phyloP scores from a whole-genome alignment of 2,113 vertebrate species.

The Prunella fulvescens region DNA sequence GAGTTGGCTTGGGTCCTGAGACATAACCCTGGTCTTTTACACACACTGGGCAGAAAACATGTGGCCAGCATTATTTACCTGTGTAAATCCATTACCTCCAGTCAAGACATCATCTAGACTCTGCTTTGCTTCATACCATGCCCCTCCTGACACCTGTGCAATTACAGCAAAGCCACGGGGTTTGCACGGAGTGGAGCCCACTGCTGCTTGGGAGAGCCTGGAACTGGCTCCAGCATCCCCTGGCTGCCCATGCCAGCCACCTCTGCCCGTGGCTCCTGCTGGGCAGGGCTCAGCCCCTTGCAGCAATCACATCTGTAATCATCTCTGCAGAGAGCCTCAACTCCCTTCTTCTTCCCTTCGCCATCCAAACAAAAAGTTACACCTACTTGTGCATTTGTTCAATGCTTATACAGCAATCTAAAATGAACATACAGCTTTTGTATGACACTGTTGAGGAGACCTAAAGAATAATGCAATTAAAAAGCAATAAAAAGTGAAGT shows the following conservation, averaged over 20 bases:
- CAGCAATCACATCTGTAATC: neutral
- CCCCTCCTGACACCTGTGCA: neutral
- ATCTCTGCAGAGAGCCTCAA: neutral
- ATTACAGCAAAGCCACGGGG: neutral
- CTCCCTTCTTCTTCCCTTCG: neutral
- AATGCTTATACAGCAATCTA: neutral
- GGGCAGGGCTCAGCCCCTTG: neutral
- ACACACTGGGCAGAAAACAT: neutral
- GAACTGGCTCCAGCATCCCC: accelerated
- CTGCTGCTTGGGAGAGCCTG: accelerated
- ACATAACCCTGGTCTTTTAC: neutral
- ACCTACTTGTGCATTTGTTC: accelerated
- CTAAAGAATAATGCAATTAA: neutral
- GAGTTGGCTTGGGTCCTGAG: neutral
- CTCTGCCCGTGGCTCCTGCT: neutral
- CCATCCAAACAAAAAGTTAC: neutral
- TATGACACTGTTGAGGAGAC: neutral
- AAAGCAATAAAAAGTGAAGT: neutral
- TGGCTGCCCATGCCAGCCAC: neutral
- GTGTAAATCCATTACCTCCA: neutral
- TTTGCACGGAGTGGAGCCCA: neutral
- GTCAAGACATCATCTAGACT: neutral
- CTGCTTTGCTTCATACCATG: neutral
- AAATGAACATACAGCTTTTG: neutral
- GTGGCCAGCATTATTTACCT: neutral